phyloP scores from a whole-genome alignment of 2,113 vertebrate genomes.

The Typhlomys cinereus region DNA sequence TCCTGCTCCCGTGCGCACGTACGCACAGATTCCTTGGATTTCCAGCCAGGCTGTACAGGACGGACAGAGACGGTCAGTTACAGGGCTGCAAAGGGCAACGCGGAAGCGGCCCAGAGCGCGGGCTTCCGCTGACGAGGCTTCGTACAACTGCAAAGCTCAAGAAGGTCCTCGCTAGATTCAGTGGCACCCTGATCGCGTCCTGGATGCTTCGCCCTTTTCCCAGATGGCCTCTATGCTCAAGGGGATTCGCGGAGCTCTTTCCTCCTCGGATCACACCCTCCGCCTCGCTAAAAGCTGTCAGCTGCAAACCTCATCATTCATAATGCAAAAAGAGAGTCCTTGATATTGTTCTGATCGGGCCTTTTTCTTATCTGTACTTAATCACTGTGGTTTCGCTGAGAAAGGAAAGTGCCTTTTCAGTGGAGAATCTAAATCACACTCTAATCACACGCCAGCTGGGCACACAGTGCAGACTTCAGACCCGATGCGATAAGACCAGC shows the following conservation, averaged over 20 bases:
- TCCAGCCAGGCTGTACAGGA: not conserved
- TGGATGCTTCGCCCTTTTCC: constrained; percentile 72
- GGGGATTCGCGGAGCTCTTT: not conserved
- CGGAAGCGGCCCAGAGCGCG: not conserved
- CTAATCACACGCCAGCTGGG: constrained; percentile 80
- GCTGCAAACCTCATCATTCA: constrained; percentile 77
- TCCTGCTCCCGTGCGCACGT: not conserved
- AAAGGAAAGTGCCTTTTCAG: constrained; percentile 79
- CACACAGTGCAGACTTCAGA: constrained; percentile 70
- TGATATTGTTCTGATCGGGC: constrained; percentile 83
- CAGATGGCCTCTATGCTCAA: constrained; percentile 49
- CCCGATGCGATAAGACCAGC: not conserved
- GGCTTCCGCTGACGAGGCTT: not conserved
- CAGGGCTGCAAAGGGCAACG: not conserved
- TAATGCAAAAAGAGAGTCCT: constrained; percentile 81
- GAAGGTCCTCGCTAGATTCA: constrained; percentile 35
- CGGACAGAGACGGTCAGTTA: not conserved
- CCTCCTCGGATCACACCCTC: constrained; percentile 75
- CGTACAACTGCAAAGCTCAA: constrained; percentile 53
- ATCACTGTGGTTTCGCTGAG: constrained; percentile 82
- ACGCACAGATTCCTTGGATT: not conserved
- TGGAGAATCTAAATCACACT: constrained; percentile 69
- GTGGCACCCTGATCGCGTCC: constrained; percentile 63
- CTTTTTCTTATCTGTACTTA: constrained; percentile 78
- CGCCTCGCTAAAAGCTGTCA: constrained; percentile 79